Base-by-base conservation (phyloP, 2,797 vertebrate genomes). In the Scleropages formosus region DNA sequence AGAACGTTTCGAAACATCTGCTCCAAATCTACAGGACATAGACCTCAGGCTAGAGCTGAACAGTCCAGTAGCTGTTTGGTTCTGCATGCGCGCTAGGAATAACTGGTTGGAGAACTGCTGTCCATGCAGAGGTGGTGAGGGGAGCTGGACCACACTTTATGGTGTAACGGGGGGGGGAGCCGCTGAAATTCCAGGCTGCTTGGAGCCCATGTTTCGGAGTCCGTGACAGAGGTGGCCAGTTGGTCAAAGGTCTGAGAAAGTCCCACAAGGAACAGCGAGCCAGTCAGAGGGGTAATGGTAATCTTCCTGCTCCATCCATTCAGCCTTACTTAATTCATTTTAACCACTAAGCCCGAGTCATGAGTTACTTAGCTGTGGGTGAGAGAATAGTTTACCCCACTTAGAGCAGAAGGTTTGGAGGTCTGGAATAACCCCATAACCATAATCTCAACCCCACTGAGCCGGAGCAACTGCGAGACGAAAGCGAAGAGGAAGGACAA, bases 161-260 rank as follows among this genome's bases (percentile, higher is more conserved):
- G 85, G 15, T 63, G 27, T 20, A 49, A 56, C 46, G 3, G 15
- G 27, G 22, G 12, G 27, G 24, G 47, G 3, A 46, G 15, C 15
- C 59, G n/a, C 59, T 51, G 82, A 81, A 81, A 80, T 84, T 79
- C 82, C 86, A 51, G 72, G 6, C 86, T 80, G 84, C 84, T 88
- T 86, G 89, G 77, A 68, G 0, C 85, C 80, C 84, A 44, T 86
- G 84, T 85, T 88, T 90, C 81, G 82, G 85, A 74, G 86, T 81
- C 88, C 85, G 83, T 87, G 84, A 91, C 88, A 90, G 84, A 90
- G 85, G 86, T 79, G 78, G 87, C 89, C 87, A 87, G 87, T 86
- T 90, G 89, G 85, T 91, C 91, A 91, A 89, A 89, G 84, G 86
- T 91, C 87, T 91, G 87, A 91, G 86, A 88, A 77, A 80, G 80